Conservation (phyloP, 2,888 invertebrate genomes). For the Craniophora ligustri region DNA sequence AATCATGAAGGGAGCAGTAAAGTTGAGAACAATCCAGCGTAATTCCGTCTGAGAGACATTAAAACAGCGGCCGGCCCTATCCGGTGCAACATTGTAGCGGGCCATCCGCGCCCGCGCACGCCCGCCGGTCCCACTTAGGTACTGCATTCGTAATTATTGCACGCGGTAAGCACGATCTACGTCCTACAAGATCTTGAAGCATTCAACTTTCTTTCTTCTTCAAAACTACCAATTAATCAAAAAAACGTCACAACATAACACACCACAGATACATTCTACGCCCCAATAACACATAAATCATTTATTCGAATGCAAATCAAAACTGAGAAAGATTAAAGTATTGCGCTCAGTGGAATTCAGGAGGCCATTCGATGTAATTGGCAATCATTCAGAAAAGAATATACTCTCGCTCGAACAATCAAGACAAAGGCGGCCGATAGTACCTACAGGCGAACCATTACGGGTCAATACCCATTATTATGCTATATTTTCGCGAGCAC, state of each 20-base stretch:
- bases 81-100: slow-evolving; percentile 86
- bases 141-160: slow-evolving; percentile 31
- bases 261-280: slow-evolving; percentile 52
- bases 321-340: slow-evolving; percentile 76
- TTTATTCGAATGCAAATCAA: slow-evolving; percentile 82
- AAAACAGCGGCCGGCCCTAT: slow-evolving; percentile 87
- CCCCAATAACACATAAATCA: slow-evolving; percentile 84
- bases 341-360: slow-evolving; percentile 83
- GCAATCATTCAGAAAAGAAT: slow-evolving; percentile 87
- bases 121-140: slow-evolving; percentile 5
- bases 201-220: no score
- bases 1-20: slow-evolving; percentile 86
- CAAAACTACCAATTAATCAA: slow-evolving; percentile 42
- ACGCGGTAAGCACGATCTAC: slow-evolving; percentile 9
- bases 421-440: slow-evolving; percentile 88
- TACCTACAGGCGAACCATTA: slow-evolving; percentile 87
- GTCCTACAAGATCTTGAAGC: no score
- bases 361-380: slow-evolving; percentile 87
- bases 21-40: slow-evolving; percentile 88
- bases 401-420: slow-evolving; percentile 84
- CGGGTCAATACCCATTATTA: slow-evolving; percentile 89
- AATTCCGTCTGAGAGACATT: slow-evolving; percentile 88
- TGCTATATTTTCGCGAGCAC: slow-evolving; percentile 88
- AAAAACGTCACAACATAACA: slow-evolving; percentile 59
- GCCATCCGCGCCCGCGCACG: slow-evolving; percentile 57